phyloP scores from a whole-genome alignment of 92 coral and sea anemone species.

The Epizoanthus scotinus region DNA sequence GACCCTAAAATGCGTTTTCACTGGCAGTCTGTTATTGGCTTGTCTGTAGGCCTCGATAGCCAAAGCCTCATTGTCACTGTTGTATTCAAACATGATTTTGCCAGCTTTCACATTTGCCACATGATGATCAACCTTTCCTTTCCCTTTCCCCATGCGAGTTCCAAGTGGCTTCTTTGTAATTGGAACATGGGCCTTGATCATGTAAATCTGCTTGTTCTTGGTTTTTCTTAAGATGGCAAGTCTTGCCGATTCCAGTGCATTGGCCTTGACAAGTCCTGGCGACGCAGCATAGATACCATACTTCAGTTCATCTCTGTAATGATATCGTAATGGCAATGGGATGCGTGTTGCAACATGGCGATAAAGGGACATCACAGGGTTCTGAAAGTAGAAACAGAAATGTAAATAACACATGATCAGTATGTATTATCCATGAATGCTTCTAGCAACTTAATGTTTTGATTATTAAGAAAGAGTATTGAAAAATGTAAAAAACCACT shows the following conservation, averaged over 20 bases:
- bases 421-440: no score
- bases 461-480: no score
- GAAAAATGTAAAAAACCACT: no score
- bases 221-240: conserved; percentile 87
- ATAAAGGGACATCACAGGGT: background rate
- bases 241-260: conserved; percentile 93
- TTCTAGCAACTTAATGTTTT: no score
- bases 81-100: conserved; percentile 86
- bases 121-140: conserved; percentile 91
- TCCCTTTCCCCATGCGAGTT: conserved; percentile 97
- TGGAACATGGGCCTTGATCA: conserved; percentile 89
- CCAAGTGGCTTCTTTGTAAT: conserved; percentile 93
- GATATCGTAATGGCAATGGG: conserved; percentile 72
- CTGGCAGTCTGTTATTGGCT: conserved; percentile 84
- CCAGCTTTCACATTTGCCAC: conserved; percentile 95
- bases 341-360: conserved; percentile 50
- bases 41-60: conserved; percentile 89
- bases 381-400: conserved; percentile 7
- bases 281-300: conserved; percentile 90
- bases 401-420: background rate
- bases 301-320: conserved; percentile 82
- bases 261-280: conserved; percentile 87
- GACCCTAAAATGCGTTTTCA: conserved; percentile 85
- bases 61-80: conserved; percentile 90
- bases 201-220: conserved; percentile 79